phyloP scores from a whole-genome alignment of 2,888 invertebrate species.

The Macaria liturata region DNA sequence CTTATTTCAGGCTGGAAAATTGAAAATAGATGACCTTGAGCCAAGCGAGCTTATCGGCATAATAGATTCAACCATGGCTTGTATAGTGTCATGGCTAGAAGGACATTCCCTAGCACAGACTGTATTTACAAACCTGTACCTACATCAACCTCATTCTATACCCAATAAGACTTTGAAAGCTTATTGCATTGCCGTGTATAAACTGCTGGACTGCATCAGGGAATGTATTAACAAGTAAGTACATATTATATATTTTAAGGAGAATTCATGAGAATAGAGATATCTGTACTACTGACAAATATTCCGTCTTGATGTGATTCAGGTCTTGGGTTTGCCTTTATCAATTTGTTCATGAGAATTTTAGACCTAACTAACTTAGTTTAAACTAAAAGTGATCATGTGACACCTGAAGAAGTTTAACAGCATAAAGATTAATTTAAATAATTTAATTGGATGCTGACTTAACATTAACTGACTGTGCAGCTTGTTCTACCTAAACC shows the following conservation, averaged over 20 bases:
- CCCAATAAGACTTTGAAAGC: slow-evolving; percentile 92
- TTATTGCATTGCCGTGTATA: slow-evolving; percentile 94
- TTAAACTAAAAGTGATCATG: too few relatives aligned
- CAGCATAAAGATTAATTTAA: too few relatives aligned
- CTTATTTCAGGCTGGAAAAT: slow-evolving; percentile 85
- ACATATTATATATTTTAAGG: neutral
- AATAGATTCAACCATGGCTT: slow-evolving; percentile 96
- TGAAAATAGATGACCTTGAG: slow-evolving; percentile 90
- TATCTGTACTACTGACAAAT: too few relatives aligned
- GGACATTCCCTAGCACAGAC: slow-evolving; percentile 98
- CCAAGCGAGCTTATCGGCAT: slow-evolving; percentile 94
- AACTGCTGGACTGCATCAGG: slow-evolving; percentile 94
- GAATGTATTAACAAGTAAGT: slow-evolving; percentile 93
- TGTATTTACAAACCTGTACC: slow-evolving; percentile 97
- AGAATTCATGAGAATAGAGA: neutral
- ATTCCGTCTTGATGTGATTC: too few relatives aligned
- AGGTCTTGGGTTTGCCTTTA: too few relatives aligned
- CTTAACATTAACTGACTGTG: too few relatives aligned
- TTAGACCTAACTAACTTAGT: too few relatives aligned
- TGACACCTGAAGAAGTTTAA: too few relatives aligned
- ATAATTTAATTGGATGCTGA: too few relatives aligned
- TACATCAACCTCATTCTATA: slow-evolving; percentile 95
- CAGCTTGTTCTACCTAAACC: too few relatives aligned
- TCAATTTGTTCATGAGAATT: too few relatives aligned
- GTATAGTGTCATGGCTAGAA: slow-evolving; percentile 98